phyloP scores from a whole-genome alignment of 1,140 invertebrate genomes.

The Mya arenaria region DNA sequence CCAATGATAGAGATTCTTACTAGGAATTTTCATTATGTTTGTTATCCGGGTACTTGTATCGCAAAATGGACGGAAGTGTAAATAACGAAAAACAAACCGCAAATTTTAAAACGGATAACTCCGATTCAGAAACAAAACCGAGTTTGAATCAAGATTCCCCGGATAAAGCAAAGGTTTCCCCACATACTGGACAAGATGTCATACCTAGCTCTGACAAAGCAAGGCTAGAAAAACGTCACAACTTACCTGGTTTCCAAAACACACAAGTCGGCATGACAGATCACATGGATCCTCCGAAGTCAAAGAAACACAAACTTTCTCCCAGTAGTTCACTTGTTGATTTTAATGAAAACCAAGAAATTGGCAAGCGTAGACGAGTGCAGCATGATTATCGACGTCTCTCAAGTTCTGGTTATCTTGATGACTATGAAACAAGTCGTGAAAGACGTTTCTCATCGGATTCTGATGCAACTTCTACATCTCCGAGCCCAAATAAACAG shows the following conservation, averaged over 20 bases:
- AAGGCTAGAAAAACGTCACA: conserved; percentile 75
- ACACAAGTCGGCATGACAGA: conserved; percentile 40
- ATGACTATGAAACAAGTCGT: conserved; percentile 75
- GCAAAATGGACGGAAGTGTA: conserved; percentile 53
- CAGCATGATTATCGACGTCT: conserved; percentile 77
- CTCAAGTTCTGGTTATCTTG: conserved; percentile 78
- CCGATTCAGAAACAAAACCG: too few relatives aligned
- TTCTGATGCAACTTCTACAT: conserved; percentile 61
- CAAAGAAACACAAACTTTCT: conserved; percentile 65
- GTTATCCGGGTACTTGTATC: conserved; percentile 41
- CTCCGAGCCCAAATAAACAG: conserved; percentile 62
- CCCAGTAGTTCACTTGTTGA: conserved; percentile 53
- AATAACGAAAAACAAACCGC: conserved; percentile 38
- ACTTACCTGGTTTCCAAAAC: conserved; percentile 77
- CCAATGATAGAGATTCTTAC: not conserved
- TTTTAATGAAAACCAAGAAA: conserved; percentile 70
- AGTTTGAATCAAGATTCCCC: too few relatives aligned
- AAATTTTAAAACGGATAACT: not conserved
- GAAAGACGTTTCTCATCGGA: conserved; percentile 74
- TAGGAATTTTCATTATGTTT: not conserved
- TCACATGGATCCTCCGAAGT: conserved; percentile 53
- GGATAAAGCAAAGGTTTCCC: conserved; percentile 36
- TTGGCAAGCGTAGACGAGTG: conserved; percentile 72
- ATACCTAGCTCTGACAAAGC: conserved; percentile 67
- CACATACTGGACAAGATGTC: conserved; percentile 61